Base-by-base conservation (phyloP, 2,797 vertebrate genomes). In the Oreonectes daqikongensis region DNA sequence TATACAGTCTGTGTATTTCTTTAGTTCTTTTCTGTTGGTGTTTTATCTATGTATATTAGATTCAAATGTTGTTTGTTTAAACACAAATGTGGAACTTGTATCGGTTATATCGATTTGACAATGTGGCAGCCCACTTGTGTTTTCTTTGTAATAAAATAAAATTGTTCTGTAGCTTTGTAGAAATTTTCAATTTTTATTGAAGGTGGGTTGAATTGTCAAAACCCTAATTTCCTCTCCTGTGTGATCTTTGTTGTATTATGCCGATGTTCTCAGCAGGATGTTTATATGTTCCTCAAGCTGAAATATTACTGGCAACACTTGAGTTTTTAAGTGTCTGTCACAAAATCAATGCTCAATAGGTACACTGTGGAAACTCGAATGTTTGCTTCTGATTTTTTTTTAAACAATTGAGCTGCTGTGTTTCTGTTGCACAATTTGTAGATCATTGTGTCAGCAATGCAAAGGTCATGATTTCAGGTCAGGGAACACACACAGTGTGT, bases 221-320 rank as follows among this genome's bases (percentile, higher is more conserved):
- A 22, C 60, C 84, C 80, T 63, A 80, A 84, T 85, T 90, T 92
- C 89, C 85, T 89, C 59, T 84, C 82, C 90, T 53, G 84, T 88
- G 90, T 87, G 87, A 87, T 84, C 78, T 87, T 88, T 92, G 89
- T 91, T 92, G 91, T 91, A 92, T 93, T 92, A 88, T 88, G 82
- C 83, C 80, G 64, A 85, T 87, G 89, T 89, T 90, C 87, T 0
- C 79, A 91, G 90, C 92, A 93, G 92, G 93, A 94, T 94, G 91
- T 94, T 94, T 93, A 93, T 88, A 89, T 76, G 77, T 91, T 90
- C 89, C 88, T 77, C 0, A 78, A 85, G 85, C 86, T 90, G 90
- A 93, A 93, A 92, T 92, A 92, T 93, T 86, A 88, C 90, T 92
- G 90, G 89, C 90, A 90, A 86, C 75, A 85, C n/a, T n/a, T n/a